Evolutionary conservation across 2,797 vertebrate species (phyloP).

Genomic region (Micromesistius poutassou): DNA sequence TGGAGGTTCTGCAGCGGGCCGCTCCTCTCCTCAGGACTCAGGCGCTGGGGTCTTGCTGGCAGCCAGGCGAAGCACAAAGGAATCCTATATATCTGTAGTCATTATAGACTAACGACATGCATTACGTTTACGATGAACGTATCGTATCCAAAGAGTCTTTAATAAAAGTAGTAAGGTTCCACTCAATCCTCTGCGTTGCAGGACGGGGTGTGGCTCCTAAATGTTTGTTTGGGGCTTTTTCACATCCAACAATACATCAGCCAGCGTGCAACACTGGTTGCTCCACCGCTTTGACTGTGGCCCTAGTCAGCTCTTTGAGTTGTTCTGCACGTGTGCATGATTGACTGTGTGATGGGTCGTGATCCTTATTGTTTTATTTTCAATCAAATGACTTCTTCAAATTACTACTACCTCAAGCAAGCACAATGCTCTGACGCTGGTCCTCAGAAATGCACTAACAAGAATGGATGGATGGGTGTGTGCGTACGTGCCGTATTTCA

Average conservation of each 20-base stretch:
- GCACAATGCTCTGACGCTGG: not conserved
- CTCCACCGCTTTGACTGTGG: slow-evolving; percentile 13
- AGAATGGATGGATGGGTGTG: not conserved
- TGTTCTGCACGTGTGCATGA: not conserved
- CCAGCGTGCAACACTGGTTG: too few relatives aligned
- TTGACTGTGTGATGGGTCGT: not conserved
- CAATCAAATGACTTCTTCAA: not conserved
- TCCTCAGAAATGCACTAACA: not conserved
- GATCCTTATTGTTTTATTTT: not conserved
- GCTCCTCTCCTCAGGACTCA: not conserved
- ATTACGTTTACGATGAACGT: slow-evolving; percentile 26
- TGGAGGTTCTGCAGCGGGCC: too few relatives aligned
- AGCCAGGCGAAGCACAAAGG: not conserved
- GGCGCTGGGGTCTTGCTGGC: not conserved
- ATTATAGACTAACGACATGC: not conserved
- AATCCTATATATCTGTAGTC: not conserved
- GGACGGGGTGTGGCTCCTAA: slow-evolving; percentile 57
- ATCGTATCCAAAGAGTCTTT: slow-evolving; percentile 38
- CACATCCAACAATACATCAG: slow-evolving; percentile 47
- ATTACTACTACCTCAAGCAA: not conserved
- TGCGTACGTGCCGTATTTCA: not conserved
- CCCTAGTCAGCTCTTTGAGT: not conserved
- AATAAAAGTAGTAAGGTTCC: slow-evolving; percentile 39
- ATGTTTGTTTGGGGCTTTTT: slow-evolving; percentile 63
- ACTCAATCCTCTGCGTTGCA: slow-evolving; percentile 43